Evolutionary conservation across 2,113 vertebrate genomes (phyloP), one percentile per base, ranked within the genome.

Genomic region (Lampris incognitus): DNA sequence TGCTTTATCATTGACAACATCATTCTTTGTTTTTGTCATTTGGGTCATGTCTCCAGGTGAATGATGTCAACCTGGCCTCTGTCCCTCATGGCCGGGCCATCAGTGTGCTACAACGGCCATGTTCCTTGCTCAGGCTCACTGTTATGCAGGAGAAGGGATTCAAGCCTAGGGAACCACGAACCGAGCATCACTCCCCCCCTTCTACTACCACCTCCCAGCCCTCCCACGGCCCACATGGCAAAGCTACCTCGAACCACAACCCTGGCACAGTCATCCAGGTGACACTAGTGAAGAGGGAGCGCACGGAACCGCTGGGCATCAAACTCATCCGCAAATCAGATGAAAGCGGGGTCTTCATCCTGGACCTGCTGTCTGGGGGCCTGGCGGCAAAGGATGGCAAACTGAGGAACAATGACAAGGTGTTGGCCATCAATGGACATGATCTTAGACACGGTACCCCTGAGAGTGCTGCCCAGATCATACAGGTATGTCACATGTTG

Each of bases 71-170:
- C 80, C 84, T 97, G 91, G 95, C 96, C 69, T 95, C 94, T 0
- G 94, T 98, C 70, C 95, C 94, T 66, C 97, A 98, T 56, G 66
- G 89, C 68, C 93, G 95, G 44, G 97, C 96, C 69, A 94, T 98
- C 38, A 76, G 91, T 9, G 91, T 96, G 71, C 91, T 98, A 58
- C 93, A 87, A 61, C 94, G 94, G 79, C 92, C 95, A 6, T 92
- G 94, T 37, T 77, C 93, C 13, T 72, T 93, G 56, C 87, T 97
- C 59, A 92, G 95, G 69, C 92, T 98, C 77, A 94, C 96, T 1
- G 94, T 97, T 8, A 94, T 98, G 89, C 97, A 98, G 91, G 97
- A 98, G 89, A 97, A 96, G 88, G 97, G 97, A 0, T 98, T 98
- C 81, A 95, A 95, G 82, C 76, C 61, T 10, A 93, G 85, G 66